Evolutionary conservation across 1,140 invertebrate species (phyloP).

Genomic region (Teleopsis dalmanni): DNA sequence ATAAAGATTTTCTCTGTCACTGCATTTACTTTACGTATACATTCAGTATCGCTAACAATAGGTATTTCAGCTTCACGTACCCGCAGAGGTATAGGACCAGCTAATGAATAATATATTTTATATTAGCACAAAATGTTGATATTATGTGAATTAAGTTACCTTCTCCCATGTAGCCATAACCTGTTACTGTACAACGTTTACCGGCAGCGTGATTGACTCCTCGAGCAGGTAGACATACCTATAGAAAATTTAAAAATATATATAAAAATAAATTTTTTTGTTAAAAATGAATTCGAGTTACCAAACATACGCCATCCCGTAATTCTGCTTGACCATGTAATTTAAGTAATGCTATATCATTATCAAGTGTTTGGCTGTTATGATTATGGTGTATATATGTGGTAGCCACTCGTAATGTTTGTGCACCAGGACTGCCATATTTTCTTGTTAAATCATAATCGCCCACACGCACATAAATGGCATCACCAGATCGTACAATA

Average conservation of each 20-base stretch:
- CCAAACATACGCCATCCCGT: conserved; percentile 66
- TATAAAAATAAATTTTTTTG: background rate
- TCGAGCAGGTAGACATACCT: conserved; percentile 78
- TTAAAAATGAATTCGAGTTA: conserved; percentile 7
- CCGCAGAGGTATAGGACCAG: conserved; percentile 80
- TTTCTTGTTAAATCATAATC: conserved; percentile 85
- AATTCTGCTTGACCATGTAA: conserved; percentile 84
- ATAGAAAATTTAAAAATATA: background rate
- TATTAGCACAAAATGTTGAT: background rate
- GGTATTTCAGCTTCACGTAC: conserved; percentile 87
- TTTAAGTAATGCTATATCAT: conserved; percentile 90
- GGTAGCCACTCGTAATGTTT: conserved; percentile 79
- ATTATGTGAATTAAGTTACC: conserved; percentile 48
- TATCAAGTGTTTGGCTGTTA: conserved; percentile 91
- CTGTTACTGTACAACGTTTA: conserved; percentile 84
- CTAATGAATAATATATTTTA: conserved; percentile 44
- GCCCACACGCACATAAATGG: conserved; percentile 84
- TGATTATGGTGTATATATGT: conserved; percentile 96
- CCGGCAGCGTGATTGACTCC: conserved; percentile 78
- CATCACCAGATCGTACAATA: conserved; percentile 82
- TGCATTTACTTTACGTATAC: conserved; percentile 84
- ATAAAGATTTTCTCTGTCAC: conserved; percentile 92
- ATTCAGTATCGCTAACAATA: conserved; percentile 86
- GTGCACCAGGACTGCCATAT: conserved; percentile 78
- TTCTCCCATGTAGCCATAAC: conserved; percentile 92